phyloP scores from a whole-genome alignment of 2,888 invertebrate species.

The Minunthozetes semirufus region DNA sequence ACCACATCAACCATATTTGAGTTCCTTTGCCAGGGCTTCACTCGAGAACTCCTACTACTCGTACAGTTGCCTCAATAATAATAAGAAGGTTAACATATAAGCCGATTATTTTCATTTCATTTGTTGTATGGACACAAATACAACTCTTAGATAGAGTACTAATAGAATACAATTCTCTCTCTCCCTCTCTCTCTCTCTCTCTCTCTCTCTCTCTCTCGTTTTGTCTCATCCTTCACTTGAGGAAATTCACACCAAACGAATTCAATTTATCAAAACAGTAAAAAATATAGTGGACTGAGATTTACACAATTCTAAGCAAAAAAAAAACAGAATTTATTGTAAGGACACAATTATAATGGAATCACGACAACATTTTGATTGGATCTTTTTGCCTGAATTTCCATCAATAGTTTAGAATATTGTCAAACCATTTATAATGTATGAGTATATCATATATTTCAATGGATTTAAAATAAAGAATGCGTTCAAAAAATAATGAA shows the following conservation, averaged over 20 bases:
- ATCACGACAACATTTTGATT: no score
- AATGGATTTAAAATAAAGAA: no score
- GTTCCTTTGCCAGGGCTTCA: background rate
- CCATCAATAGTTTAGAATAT: no score
- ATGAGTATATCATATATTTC: no score
- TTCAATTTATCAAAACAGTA: background rate
- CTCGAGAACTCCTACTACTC: background rate
- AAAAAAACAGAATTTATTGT: no score
- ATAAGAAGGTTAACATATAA: constrained; percentile 5
- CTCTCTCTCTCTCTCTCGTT: background rate
- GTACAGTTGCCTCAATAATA: background rate
- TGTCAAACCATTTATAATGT: no score
- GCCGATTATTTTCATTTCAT: constrained; percentile 30
- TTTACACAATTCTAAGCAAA: background rate
- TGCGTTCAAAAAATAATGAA: no score
- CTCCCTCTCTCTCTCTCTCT: background rate
- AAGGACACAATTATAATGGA: no score
- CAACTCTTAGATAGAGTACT: background rate
- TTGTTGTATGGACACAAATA: constrained; percentile 15
- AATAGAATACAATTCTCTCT: background rate
- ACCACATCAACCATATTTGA: background rate
- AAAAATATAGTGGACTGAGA: background rate
- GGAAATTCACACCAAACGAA: background rate
- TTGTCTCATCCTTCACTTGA: no score
- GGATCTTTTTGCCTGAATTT: no score